A percentile compares a stretch with the other conserved stretches of the same genome.
phyloP scores from a whole-genome alignment of 1,140 invertebrate genomes.

The Nephotettix cincticeps region DNA sequence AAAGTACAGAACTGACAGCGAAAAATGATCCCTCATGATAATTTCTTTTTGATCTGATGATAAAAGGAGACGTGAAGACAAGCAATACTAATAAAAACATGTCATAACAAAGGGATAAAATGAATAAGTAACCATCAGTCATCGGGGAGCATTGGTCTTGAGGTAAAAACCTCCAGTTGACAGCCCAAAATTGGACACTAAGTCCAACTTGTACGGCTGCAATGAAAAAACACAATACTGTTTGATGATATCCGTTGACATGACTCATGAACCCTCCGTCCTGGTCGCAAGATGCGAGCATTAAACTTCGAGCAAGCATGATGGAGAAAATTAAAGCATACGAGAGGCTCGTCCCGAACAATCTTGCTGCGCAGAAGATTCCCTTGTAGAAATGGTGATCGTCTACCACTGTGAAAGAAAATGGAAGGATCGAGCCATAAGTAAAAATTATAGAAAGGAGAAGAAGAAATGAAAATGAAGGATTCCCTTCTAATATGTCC shows the following conservation, averaged over 20 bases:
- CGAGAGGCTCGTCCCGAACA: constrained; percentile 53
- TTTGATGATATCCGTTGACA: constrained; percentile 60
- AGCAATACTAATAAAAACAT: constrained; percentile 56
- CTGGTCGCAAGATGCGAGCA: constrained; percentile 56
- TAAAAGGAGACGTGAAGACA: constrained; percentile 53
- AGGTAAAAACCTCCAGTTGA: constrained; percentile 46
- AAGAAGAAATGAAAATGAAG: constrained; percentile 53
- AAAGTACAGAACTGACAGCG: constrained; percentile 51
- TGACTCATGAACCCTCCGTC: constrained; percentile 58
- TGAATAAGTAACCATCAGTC: constrained; percentile 33
- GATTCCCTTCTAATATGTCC: constrained; percentile 56
- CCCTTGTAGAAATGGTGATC: constrained; percentile 23
- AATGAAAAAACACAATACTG: constrained; percentile 57
- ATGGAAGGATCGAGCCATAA: constrained; percentile 55
- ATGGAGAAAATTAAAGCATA: constrained; percentile 56
- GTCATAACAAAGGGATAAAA: constrained; percentile 50
- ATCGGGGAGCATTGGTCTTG: constrained; percentile 38
- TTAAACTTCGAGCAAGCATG: constrained; percentile 56
- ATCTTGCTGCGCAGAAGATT: constrained; percentile 50
- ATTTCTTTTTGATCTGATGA: constrained; percentile 56
- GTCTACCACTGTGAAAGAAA: constrained; percentile 38
- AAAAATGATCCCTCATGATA: constrained; percentile 59
- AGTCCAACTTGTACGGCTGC: constrained; percentile 54
- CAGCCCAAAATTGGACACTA: constrained; percentile 43
- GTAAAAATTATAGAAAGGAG: constrained; percentile 52